These are phyloP conservation scores for Eublepharis macularius DNA, from an alignment of 2,113 vertebrate species.

Conservation along the genomic window DNA sequence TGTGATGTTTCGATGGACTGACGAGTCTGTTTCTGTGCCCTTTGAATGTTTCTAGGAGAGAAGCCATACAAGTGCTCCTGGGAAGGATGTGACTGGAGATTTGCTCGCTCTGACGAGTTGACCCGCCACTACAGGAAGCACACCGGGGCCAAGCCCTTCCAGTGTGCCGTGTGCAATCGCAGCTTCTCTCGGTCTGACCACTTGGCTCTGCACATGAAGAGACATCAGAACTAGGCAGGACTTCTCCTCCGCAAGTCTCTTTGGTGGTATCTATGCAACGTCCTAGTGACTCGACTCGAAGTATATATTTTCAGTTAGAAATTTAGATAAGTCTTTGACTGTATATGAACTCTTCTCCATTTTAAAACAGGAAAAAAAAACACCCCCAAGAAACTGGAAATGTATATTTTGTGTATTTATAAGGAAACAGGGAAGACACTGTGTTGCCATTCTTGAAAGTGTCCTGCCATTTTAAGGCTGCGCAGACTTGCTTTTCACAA, in stretches of 20 bases:
- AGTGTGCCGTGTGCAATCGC: constrained; percentile 91
- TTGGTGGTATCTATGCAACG: constrained; percentile 62
- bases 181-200: constrained; percentile 97
- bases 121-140: constrained; percentile 98
- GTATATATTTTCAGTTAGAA: constrained; percentile 5
- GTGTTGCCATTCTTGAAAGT: constrained; percentile 67
- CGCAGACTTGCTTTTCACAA: constrained; percentile 62
- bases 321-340: constrained; percentile 53
- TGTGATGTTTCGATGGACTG: background rate
- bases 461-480: constrained; percentile 66
- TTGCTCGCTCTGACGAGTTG: constrained; percentile 94
- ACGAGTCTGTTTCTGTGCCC: background rate
- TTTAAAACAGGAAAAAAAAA: constrained; percentile 38
- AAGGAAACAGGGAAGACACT: constrained; percentile 79
- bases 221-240: constrained; percentile 88
- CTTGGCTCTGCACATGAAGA: constrained; percentile 98
- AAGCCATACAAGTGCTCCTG: constrained; percentile 97
- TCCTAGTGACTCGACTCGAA: constrained; percentile 44
- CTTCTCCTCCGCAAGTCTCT: background rate
- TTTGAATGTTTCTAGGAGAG: constrained; percentile 81
- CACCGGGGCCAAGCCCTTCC: constrained; percentile 97
- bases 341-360: constrained; percentile 46
- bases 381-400: constrained; percentile 75
- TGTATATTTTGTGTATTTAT: constrained; percentile 87
- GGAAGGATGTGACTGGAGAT: constrained; percentile 97